Percentiles rank a stretch among this genome's conserved stretches.
Evolutionary conservation across 2,113 vertebrate species (phyloP).

Genomic region (Boleophthalmus pectinirostris): DNA sequence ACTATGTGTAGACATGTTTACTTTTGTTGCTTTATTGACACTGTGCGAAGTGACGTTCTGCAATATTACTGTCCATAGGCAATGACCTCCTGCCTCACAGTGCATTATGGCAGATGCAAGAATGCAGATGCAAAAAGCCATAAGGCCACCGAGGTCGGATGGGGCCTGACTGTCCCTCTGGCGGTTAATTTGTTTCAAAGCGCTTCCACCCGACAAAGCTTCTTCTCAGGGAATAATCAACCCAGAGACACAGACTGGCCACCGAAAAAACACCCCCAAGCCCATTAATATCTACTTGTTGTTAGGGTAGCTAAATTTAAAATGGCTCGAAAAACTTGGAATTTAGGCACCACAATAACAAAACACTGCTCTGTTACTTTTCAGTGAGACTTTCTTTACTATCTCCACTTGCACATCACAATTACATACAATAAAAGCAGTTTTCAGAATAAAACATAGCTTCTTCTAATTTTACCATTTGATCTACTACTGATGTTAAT

Average conservation of each 20-base stretch:
- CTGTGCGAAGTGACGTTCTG: background rate
- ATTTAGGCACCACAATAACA: background rate
- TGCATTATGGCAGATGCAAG: background rate
- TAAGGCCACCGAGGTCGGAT: background rate
- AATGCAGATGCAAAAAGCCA: conserved; percentile 39
- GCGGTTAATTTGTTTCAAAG: conserved; percentile 39
- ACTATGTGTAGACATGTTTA: too few species aligned
- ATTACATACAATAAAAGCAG: too few species aligned
- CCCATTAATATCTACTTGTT: conserved; percentile 8
- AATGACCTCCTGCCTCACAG: background rate
- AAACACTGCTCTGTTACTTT: background rate
- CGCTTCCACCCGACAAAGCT: conserved; percentile 29
- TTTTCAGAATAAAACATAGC: too few species aligned
- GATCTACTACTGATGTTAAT: too few species aligned
- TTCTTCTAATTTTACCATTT: background rate
- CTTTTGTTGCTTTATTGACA: too few species aligned
- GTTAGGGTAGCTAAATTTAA: background rate
- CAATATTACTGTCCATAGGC: background rate
- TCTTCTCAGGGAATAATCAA: conserved; percentile 32
- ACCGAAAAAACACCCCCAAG: conserved; percentile 14
- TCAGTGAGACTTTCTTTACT: background rate
- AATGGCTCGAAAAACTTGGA: background rate
- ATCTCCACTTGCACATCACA: background rate
- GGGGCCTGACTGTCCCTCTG: conserved; percentile 1
- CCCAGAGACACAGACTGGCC: conserved; percentile 14